Percentiles rank a stretch among this genome's conserved stretches.
phyloP scores from a whole-genome alignment of 2,113 vertebrate species.

The Zapornia atra region DNA sequence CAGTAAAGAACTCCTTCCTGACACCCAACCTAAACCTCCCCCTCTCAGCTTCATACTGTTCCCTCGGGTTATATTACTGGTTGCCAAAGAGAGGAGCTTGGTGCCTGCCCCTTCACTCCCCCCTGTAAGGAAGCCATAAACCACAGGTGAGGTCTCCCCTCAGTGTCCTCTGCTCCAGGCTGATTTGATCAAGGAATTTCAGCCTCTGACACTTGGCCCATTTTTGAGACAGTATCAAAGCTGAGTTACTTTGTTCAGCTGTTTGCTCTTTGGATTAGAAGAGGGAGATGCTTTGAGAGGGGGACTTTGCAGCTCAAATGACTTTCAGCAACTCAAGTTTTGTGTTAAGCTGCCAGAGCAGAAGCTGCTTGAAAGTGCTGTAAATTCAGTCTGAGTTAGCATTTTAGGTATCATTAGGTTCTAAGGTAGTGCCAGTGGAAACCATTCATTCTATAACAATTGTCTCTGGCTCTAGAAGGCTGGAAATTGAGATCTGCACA shows the following conservation, averaged over 20 bases:
- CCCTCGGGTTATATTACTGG: too few species aligned
- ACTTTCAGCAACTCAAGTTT: background rate
- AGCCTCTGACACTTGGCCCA: background rate
- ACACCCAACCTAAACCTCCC: too few species aligned
- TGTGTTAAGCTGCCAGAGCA: background rate
- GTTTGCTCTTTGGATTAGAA: background rate
- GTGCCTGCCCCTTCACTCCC: too few species aligned
- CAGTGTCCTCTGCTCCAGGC: too few species aligned
- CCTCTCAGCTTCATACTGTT: too few species aligned
- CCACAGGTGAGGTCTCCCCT: too few species aligned
- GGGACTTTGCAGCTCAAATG: background rate
- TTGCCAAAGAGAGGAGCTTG: too few species aligned
- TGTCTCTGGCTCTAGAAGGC: background rate
- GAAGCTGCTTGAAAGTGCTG: background rate
- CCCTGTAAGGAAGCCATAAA: too few species aligned
- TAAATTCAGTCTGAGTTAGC: background rate
- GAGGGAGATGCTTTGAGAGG: background rate
- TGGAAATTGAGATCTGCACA: background rate
- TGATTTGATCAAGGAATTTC: too few species aligned
- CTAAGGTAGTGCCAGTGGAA: background rate
- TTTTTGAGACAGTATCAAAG: background rate
- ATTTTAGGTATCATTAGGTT: background rate
- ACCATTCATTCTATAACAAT: background rate
- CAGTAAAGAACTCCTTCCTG: too few species aligned
- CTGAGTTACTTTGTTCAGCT: background rate